Percentiles rank a stretch among this genome's conserved stretches.
Conservation (phyloP, 2,888 invertebrate genomes). For the Eupeodes latifasciatus region DNA sequence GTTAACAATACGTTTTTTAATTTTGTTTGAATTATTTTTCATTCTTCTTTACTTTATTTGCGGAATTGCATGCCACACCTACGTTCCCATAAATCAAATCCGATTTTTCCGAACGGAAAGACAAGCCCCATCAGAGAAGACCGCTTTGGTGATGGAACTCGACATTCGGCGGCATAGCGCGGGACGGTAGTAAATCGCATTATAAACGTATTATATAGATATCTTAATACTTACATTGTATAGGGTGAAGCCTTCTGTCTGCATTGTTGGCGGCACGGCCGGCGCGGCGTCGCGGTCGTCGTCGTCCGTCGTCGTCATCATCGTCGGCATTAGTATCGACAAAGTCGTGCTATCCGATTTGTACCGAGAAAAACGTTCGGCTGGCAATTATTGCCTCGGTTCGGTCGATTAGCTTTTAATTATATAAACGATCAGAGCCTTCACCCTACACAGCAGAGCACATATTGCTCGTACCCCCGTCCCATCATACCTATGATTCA, state of each 20-base stretch:
- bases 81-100: conserved; percentile 70
- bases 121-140: conserved; percentile 47
- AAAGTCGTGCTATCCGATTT: conserved; percentile 53
- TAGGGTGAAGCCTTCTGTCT: conserved; percentile 9
- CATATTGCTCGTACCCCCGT: neutral
- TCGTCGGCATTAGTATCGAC: neutral
- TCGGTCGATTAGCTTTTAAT: conserved; percentile 65
- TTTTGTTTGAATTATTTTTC: conserved; percentile 51
- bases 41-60: conserved; percentile 57
- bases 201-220: neutral
- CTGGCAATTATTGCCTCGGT: conserved; percentile 54
- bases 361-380: conserved; percentile 59
- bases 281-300: neutral
- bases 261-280: neutral
- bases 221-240: conserved; percentile 41
- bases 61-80: conserved; percentile 72
- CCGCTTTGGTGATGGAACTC: neutral
- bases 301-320: neutral
- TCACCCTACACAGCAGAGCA: conserved; percentile 19
- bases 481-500: conserved; percentile 14
- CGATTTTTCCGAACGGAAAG: conserved; percentile 64
- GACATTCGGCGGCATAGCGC: neutral
- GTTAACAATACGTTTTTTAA: conserved; percentile 50
- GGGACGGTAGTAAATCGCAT: neutral
- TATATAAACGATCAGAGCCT: conserved; percentile 56